A percentile compares a stretch with the other conserved stretches of the same genome.
phyloP scores from a whole-genome alignment of 2,797 vertebrate genomes.

The Falco concolor region DNA sequence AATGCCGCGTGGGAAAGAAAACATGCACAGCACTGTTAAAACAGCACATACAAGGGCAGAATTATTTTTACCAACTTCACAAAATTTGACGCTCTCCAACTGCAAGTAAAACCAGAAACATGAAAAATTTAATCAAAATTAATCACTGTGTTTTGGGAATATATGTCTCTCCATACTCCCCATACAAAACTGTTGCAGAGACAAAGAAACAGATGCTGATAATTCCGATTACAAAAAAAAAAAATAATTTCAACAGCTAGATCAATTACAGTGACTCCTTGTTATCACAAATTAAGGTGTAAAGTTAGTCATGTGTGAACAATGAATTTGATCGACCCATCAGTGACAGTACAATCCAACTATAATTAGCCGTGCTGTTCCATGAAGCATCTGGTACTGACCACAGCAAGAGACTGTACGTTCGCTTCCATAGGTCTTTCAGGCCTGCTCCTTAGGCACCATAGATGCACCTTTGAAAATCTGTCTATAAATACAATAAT shows the following conservation, averaged over 20 bases:
- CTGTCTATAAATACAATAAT: background rate
- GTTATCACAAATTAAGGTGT: background rate
- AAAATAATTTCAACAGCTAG: background rate
- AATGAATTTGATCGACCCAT: background rate
- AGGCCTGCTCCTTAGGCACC: background rate
- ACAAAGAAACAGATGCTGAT: background rate
- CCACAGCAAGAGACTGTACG: background rate
- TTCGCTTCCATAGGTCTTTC: background rate
- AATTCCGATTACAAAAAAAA: background rate
- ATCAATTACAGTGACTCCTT: background rate
- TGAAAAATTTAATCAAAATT: background rate
- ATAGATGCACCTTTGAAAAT: background rate
- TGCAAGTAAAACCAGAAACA: background rate
- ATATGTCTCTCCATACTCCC: background rate
- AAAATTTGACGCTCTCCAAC: background rate
- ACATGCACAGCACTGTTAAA: background rate
- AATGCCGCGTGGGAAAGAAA: background rate
- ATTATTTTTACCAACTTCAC: slow-evolving; percentile 21
- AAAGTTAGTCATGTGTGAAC: background rate
- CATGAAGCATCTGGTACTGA: background rate
- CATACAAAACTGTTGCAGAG: background rate
- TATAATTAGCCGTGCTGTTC: background rate
- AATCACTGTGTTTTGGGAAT: background rate
- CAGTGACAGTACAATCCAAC: background rate
- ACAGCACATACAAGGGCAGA: background rate